These are phyloP conservation scores for Rhombomys opimus DNA, from an alignment of 2,113 vertebrate species.

Conservation along the genomic window DNA sequence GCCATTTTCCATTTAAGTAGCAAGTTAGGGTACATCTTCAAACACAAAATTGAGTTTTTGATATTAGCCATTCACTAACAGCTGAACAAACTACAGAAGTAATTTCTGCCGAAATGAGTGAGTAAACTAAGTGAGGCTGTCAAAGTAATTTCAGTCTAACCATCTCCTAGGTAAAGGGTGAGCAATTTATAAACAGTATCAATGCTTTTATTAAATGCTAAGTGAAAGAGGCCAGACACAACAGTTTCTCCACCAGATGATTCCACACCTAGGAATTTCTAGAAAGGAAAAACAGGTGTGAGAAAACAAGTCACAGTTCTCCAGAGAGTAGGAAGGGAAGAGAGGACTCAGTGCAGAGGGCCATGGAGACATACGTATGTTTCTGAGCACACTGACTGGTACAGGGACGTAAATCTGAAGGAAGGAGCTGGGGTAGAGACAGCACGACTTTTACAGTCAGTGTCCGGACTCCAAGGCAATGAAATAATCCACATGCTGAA, in stretches of 20 bases:
- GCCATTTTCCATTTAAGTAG: conserved; percentile 28
- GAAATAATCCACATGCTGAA: conserved; percentile 94
- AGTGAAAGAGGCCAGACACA: conserved; percentile 6
- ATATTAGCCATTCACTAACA: background rate
- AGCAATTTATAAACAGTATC: background rate
- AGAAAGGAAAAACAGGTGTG: background rate
- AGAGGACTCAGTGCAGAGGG: background rate
- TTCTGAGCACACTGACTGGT: background rate
- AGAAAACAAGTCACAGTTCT: conserved; percentile 25
- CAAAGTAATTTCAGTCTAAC: conserved; percentile 18
- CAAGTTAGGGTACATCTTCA: background rate
- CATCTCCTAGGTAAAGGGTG: conserved; percentile 19
- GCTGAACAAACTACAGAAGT: conserved; percentile 44
- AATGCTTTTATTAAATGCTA: conserved; percentile 26
- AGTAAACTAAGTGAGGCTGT: background rate
- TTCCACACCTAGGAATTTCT: background rate
- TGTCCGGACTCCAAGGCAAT: conserved; percentile 70
- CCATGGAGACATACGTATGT: background rate
- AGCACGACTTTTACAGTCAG: conserved; percentile 63
- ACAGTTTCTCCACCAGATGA: background rate
- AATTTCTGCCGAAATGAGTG: conserved; percentile 18
- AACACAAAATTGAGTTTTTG: conserved; percentile 18
- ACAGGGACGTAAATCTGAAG: background rate
- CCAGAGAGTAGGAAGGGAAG: background rate
- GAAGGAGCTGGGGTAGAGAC: background rate